Percentiles rank a stretch among this genome's conserved stretches.
These are phyloP conservation scores for Passer domesticus DNA, from an alignment of 2,113 vertebrate species.

Conservation along the genomic window DNA sequence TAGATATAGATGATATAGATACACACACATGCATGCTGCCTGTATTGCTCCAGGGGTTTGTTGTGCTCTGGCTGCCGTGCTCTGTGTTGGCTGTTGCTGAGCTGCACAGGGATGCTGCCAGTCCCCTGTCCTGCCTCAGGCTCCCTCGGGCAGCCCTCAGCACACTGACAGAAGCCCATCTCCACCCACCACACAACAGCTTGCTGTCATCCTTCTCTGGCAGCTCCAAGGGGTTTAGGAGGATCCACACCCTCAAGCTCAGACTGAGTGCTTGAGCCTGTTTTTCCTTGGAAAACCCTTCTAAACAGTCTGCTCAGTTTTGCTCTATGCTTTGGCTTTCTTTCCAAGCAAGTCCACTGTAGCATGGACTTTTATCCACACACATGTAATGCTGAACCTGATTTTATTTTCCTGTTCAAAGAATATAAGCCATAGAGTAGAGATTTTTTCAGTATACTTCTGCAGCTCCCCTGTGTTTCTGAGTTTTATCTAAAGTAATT, in stretches of 20 bases:
- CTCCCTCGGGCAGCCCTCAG: neutral
- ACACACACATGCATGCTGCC: fast-evolving
- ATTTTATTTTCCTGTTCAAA: neutral
- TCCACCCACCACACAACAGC: neutral
- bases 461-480: neutral
- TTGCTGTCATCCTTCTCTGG: neutral
- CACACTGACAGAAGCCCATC: neutral
- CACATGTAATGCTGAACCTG: neutral
- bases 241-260: neutral
- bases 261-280: neutral
- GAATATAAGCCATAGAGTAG: neutral
- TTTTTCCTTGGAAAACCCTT: neutral
- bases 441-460: neutral
- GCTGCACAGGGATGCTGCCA: neutral
- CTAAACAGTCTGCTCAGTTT: neutral
- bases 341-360: neutral
- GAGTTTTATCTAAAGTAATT: neutral
- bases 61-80: fast-evolving
- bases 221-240: neutral
- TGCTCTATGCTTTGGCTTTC: neutral
- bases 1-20: too few relatives aligned
- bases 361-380: neutral
- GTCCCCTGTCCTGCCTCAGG: neutral
- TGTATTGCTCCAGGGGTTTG: neutral
- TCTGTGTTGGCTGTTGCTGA: neutral